A percentile compares a stretch with the other conserved stretches of the same genome.
phyloP scores from a whole-genome alignment of 2,797 vertebrate genomes.

The Sebastes minor region DNA sequence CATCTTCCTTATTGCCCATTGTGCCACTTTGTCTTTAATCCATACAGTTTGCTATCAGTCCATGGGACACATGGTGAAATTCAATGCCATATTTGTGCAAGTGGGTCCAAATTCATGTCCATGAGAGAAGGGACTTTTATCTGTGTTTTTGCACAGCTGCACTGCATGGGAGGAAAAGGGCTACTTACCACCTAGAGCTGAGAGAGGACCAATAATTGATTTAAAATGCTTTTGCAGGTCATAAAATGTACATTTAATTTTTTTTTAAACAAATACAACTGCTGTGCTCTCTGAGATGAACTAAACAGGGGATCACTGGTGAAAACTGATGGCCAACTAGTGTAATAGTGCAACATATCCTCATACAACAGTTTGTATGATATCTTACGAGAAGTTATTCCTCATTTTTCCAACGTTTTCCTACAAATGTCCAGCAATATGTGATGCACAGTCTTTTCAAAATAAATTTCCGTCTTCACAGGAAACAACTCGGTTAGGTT shows the following conservation, averaged over 20 bases:
- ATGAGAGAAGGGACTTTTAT: neutral
- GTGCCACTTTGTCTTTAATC: conserved; percentile 49
- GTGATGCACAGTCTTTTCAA: too few relatives aligned
- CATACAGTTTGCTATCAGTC: conserved; percentile 34
- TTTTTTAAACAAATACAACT: neutral
- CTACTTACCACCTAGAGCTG: neutral
- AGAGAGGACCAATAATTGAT: neutral
- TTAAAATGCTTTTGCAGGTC: neutral
- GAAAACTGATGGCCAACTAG: too few relatives aligned
- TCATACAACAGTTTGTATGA: too few relatives aligned
- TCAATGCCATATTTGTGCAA: conserved; percentile 14
- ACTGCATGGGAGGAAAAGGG: neutral
- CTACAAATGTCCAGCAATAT: too few relatives aligned
- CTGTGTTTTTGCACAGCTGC: neutral
- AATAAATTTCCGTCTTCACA: too few relatives aligned
- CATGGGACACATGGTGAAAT: conserved; percentile 25
- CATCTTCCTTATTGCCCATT: conserved; percentile 19
- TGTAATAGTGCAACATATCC: too few relatives aligned
- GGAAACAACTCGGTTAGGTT: too few relatives aligned
- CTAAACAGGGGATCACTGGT: neutral
- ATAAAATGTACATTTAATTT: neutral
- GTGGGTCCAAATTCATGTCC: neutral
- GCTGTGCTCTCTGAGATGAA: neutral
- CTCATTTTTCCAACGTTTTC: too few relatives aligned
- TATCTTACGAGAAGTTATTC: too few relatives aligned